A percentile compares a stretch with the other conserved stretches of the same genome.
Conservation (phyloP, 2,797 vertebrate species). For the Myotis findleyi region DNA sequence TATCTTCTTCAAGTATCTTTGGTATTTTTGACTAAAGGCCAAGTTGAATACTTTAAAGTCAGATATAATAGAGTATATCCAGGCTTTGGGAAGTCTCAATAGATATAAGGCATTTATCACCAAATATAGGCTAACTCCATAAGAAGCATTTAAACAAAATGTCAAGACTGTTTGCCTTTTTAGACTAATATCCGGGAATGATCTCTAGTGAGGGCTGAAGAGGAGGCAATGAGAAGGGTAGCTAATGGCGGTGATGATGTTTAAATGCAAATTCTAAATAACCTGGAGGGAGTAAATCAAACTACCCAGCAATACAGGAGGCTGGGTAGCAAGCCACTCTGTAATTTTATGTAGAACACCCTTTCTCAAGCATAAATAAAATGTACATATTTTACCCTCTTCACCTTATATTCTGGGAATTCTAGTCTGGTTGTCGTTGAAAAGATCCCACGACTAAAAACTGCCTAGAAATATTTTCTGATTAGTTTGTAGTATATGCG, state of each 20-base stretch:
- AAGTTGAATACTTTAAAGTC: conserved; percentile 23
- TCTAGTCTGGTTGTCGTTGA: background rate
- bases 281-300: background rate
- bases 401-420: background rate
- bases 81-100: conserved; percentile 8
- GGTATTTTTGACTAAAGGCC: background rate
- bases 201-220: background rate
- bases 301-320: background rate
- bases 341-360: background rate
- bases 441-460: background rate
- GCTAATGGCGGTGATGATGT: background rate
- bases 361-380: background rate
- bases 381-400: background rate
- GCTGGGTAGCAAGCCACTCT: background rate
- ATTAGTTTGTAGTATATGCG: background rate
- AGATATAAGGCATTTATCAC: conserved; percentile 45
- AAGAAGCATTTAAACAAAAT: conserved; percentile 18
- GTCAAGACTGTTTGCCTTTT: background rate
- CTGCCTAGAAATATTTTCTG: conserved; percentile 1
- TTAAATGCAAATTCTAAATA: conserved; percentile 7
- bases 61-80: conserved; percentile 10
- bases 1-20: conserved; percentile 22
- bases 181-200: background rate
- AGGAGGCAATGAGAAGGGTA: background rate
- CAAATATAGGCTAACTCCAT: background rate